Evolutionary conservation across 2,888 invertebrate species (phyloP).

Genomic region (Phymatocera aterrima): DNA sequence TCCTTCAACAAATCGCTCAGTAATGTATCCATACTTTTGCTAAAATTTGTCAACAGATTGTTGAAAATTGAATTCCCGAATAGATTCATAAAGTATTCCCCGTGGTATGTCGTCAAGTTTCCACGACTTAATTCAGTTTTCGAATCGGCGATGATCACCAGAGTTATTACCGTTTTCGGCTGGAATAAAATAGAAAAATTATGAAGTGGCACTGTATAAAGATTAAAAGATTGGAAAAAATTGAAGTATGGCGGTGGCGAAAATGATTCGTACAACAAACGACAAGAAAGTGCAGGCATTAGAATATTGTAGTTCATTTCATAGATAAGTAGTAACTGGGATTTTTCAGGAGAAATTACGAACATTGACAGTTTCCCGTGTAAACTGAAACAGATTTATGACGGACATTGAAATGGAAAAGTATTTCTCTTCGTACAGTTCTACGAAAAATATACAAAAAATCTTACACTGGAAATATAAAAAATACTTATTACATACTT

Average conservation of each 20-base stretch:
- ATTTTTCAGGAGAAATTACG: too few relatives aligned
- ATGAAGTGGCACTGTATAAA: conserved; percentile 31
- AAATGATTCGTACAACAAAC: too few relatives aligned
- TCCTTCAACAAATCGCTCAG: conserved; percentile 53
- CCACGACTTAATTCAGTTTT: conserved; percentile 40
- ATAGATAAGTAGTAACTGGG: too few relatives aligned
- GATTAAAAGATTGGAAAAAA: neutral
- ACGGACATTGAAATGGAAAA: too few relatives aligned
- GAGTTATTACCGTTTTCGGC: conserved; percentile 47
- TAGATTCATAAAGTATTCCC: conserved; percentile 68
- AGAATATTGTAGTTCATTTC: too few relatives aligned
- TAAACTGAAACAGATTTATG: too few relatives aligned
- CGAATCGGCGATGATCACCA: conserved; percentile 54
- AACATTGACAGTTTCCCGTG: too few relatives aligned
- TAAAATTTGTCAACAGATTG: conserved; percentile 59
- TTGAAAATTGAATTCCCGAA: conserved; percentile 65
- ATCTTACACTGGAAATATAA: conserved; percentile 36
- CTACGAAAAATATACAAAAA: too few relatives aligned
- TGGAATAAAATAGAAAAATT: conserved; percentile 48
- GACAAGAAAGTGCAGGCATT: too few relatives aligned
- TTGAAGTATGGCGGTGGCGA: neutral
- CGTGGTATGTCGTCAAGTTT: conserved; percentile 60
- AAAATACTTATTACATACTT: conserved; percentile 45
- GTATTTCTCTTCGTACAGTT: too few relatives aligned
- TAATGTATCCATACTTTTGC: conserved; percentile 59